These are phyloP conservation scores for Sapajus apella DNA, from an alignment of 2,113 vertebrate species.

Conservation along the genomic window DNA sequence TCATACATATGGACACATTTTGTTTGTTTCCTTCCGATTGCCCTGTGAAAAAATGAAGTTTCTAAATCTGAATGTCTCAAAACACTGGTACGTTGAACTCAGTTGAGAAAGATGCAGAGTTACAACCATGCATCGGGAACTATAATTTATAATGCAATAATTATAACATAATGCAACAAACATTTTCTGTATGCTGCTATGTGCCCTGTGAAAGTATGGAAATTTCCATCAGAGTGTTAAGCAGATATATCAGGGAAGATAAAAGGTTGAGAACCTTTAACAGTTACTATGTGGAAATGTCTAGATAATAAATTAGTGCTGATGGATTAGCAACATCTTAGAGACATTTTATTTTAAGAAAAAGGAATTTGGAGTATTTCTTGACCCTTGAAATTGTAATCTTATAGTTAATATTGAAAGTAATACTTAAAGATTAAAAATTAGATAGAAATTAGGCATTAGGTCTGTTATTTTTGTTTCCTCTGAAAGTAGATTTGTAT, in stretches of 20 bases:
- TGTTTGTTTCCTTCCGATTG: background rate
- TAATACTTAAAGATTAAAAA: slow-evolving; percentile 28
- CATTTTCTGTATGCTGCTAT: background rate
- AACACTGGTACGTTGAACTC: background rate
- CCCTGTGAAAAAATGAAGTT: background rate
- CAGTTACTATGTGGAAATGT: background rate
- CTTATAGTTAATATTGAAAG: background rate
- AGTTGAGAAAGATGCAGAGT: background rate
- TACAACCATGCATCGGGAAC: background rate
- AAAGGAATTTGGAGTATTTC: background rate
- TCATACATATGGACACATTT: background rate
- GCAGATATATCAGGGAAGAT: background rate
- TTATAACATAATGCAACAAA: background rate
- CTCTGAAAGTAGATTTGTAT: background rate
- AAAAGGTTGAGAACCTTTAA: background rate
- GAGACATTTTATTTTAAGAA: background rate
- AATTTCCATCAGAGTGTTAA: background rate
- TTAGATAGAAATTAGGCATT: background rate
- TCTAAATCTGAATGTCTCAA: slow-evolving; percentile 4
- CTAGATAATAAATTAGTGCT: background rate
- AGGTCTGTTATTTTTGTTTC: slow-evolving; percentile 17
- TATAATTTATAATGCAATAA: background rate
- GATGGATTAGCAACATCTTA: background rate
- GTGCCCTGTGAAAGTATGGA: background rate
- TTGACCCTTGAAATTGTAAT: slow-evolving; percentile 28